Conservation (phyloP, 2,113 vertebrate genomes). For the Clupea harengus region DNA sequence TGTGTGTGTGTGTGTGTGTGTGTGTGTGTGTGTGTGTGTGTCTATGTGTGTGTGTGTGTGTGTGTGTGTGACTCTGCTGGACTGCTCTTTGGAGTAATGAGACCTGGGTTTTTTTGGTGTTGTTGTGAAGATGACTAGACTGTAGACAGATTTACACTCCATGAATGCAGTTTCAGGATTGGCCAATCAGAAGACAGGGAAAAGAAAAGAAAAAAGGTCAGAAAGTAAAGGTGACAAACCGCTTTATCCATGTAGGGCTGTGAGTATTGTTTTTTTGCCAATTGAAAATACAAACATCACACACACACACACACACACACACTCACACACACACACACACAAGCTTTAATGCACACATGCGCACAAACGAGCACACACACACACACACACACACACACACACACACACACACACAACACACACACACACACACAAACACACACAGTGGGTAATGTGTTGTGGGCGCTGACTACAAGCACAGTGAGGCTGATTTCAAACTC, state of each 20-base stretch:
- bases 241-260: too few species aligned
- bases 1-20: background rate
- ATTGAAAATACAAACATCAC: too few species aligned
- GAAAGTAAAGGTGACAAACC: too few species aligned
- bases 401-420: background rate
- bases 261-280: too few species aligned
- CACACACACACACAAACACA: constrained; percentile 4
- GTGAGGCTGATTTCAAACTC: constrained; percentile 13
- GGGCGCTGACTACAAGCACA: background rate
- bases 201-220: background rate
- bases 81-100: background rate
- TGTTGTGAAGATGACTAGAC: too few species aligned
- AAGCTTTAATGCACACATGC: too few species aligned
- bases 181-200: background rate
- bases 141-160: too few species aligned
- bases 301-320: too few species aligned
- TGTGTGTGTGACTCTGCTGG: background rate
- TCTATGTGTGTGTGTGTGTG: too few species aligned
- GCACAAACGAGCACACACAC: too few species aligned
- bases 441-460: background rate
- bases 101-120: background rate
- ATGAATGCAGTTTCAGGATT: background rate
- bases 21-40: background rate
- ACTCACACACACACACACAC: too few species aligned
- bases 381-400: too few species aligned